Evolutionary conservation across 1,140 invertebrate species (phyloP).

Genomic region (Cryptotermes secundus): DNA sequence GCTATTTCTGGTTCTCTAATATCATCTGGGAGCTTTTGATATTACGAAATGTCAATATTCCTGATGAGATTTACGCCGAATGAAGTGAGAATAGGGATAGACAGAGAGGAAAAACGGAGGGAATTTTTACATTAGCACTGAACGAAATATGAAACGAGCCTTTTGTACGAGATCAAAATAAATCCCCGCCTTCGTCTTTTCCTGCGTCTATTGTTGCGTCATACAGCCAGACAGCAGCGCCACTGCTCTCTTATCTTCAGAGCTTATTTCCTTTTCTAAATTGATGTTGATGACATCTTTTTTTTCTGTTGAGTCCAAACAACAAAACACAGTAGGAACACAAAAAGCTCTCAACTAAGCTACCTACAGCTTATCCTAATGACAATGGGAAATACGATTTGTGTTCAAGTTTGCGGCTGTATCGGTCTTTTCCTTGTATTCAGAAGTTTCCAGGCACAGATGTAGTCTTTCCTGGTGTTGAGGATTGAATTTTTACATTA

Average conservation of each 20-base stretch:
- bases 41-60: not conserved
- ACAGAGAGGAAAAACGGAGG: not conserved
- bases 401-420: not conserved
- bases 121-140: slow-evolving; percentile 14
- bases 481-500: not conserved
- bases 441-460: not conserved
- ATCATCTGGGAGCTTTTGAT: not conserved
- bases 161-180: slow-evolving; percentile 18
- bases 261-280: slow-evolving; percentile 14
- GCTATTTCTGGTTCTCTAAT: not conserved
- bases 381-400: slow-evolving; percentile 29
- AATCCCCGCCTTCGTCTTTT: not conserved
- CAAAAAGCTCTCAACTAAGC: slow-evolving; percentile 23
- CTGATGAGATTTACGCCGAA: not conserved
- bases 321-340: slow-evolving; percentile 10
- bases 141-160: slow-evolving; percentile 11
- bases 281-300: slow-evolving; percentile 20
- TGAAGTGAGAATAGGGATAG: not conserved
- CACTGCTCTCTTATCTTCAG: not conserved
- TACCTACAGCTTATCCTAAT: slow-evolving; percentile 24
- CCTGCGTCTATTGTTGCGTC: not conserved
- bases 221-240: not conserved
- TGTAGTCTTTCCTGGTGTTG: not conserved
- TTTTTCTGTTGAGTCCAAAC: not conserved
- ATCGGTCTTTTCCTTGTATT: not conserved